phyloP scores from a whole-genome alignment of 2,797 vertebrate genomes.

The Amblyraja radiata region DNA sequence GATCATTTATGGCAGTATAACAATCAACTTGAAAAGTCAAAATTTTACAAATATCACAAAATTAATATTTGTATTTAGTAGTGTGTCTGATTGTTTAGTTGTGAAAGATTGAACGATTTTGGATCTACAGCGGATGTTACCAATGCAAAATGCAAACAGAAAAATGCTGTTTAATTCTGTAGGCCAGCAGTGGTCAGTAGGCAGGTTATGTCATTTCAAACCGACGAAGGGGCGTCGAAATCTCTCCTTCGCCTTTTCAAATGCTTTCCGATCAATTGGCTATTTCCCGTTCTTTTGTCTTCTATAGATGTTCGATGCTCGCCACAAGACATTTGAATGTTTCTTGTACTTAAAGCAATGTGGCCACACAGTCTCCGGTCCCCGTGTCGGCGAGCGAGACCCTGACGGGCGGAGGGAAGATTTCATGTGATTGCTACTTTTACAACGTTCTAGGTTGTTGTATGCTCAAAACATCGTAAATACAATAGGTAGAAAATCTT shows the following conservation, averaged over 20 bases:
- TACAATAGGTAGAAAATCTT: neutral
- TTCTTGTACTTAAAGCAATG: neutral
- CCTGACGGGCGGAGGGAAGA: neutral
- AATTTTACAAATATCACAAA: neutral
- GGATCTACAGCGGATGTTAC: neutral
- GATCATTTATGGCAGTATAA: neutral
- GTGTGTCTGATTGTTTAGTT: neutral
- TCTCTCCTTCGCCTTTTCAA: neutral
- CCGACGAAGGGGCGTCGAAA: neutral
- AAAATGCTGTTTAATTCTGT: neutral
- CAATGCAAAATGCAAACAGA: neutral
- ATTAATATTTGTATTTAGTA: neutral
- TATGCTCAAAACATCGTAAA: neutral
- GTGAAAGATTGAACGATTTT: neutral
- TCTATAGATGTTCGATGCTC: neutral
- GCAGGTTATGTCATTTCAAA: neutral
- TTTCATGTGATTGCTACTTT: neutral
- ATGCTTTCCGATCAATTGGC: neutral
- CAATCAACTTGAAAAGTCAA: neutral
- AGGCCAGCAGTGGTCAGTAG: neutral
- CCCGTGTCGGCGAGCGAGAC: neutral
- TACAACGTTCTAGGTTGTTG: neutral
- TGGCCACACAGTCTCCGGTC: neutral
- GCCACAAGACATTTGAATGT: neutral
- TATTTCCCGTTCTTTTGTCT: neutral